Base-by-base conservation (phyloP, 2,113 vertebrate species). In the Australoheros scitulus region DNA sequence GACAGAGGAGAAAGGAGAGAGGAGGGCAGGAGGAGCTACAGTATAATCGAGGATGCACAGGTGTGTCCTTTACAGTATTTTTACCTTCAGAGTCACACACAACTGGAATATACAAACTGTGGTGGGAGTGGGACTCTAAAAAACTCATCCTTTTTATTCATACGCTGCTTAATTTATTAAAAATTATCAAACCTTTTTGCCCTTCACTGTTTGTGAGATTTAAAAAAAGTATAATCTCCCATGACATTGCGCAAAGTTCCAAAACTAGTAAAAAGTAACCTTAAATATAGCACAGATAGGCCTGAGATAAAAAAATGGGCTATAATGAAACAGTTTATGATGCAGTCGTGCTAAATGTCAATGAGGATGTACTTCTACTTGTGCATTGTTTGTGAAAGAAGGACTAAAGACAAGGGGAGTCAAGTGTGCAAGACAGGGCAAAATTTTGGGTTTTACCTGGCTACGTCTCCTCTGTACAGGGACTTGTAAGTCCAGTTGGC, bases 401-500 rank as follows among this genome's bases (percentile, higher is more conserved):
- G 65, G 17, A 17, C 65, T 50, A 50, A 65, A 47, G 43, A 47
- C 8, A 2, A n/a, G 29, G 18, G 29, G 17, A 52, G 26, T 70
- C 65, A 70, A 13, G 15, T 55, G 50, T n/a, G 20, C 8, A 56
- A n/a, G 8, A n/a, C 10, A n/a, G 20, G 9, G 9, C 7, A 3
- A n/a, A n/a, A 5, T 3, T 57, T n/a, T 17, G 11, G 22, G 50
- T 7, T 29, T 3, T 97, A 99, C 98, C 97, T 96, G 52, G 97
- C 95, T 65, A 99, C 95, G 26, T 99, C 96, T 80, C 95, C 97
- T 47, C 97, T 97, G 92, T 99, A 99, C 11, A 99, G 93, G 7
- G 97, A 98, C 87, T 97, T 99, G 78, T 99, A 99, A 29, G 97
- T 95, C 98, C 97, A 99, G 95, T 99, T 99, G 58, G 97, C 96